Evolutionary conservation across 2,888 invertebrate species (phyloP).

Genomic region (Callimorpha dominula): DNA sequence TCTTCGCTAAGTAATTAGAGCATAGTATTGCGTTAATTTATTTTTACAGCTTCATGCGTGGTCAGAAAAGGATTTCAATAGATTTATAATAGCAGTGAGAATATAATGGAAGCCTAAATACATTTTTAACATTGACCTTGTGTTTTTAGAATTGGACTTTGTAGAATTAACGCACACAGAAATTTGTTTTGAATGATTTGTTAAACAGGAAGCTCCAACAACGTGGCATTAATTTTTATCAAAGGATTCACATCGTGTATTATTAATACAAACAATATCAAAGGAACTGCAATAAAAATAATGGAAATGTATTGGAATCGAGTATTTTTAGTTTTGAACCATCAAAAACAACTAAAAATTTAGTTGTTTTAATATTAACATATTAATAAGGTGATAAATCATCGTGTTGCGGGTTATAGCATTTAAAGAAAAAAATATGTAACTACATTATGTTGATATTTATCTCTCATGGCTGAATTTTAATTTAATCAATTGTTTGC

Average conservation of each 20-base stretch:
- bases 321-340: not conserved
- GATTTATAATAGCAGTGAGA: not conserved
- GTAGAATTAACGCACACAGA: no score
- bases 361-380: not conserved
- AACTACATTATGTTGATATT: not conserved
- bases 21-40: constrained; percentile 44
- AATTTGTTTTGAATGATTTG: no score
- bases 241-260: not conserved
- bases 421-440: not conserved
- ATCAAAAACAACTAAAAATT: not conserved
- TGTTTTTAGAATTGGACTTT: not conserved
- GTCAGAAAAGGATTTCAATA: constrained; percentile 13
- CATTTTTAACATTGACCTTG: not conserved
- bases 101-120: not conserved
- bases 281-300: not conserved
- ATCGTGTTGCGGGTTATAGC: not conserved
- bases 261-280: not conserved
- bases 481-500: not conserved
- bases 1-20: constrained; percentile 40
- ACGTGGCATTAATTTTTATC: not conserved
- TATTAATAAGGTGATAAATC: not conserved
- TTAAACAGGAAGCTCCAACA: not conserved
- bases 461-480: not conserved
- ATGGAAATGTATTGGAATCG: not conserved
- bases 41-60: constrained; percentile 31